A percentile compares a stretch with the other conserved stretches of the same genome.
phyloP scores from a whole-genome alignment of 2,113 vertebrate genomes.

The Chloebia gouldiae region DNA sequence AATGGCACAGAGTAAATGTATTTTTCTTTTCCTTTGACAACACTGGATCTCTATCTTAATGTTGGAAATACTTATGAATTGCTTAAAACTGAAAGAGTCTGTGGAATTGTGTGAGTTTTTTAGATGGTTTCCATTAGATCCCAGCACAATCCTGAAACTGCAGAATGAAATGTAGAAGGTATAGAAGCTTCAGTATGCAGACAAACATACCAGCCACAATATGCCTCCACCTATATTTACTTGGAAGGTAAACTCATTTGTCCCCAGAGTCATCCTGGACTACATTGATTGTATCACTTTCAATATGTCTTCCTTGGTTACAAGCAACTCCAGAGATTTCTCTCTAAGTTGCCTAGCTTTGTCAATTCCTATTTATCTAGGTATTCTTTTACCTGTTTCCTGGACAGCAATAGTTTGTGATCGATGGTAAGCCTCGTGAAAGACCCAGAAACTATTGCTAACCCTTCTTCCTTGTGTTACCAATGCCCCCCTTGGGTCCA shows the following conservation, averaged over 20 bases:
- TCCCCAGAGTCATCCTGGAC: slow-evolving; percentile 15
- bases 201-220: background rate
- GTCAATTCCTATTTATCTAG: slow-evolving; percentile 77
- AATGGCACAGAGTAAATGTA: background rate
- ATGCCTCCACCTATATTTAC: background rate
- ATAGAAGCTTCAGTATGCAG: background rate
- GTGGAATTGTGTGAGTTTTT: background rate
- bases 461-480: slow-evolving; percentile 10
- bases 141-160: background rate
- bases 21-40: background rate
- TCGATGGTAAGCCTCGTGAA: slow-evolving; percentile 45
- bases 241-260: slow-evolving; percentile 65
- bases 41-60: background rate
- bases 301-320: slow-evolving; percentile 75
- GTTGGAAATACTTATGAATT: background rate
- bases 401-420: slow-evolving; percentile 62
- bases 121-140: background rate
- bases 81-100: background rate
- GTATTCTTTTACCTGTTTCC: slow-evolving; percentile 71
- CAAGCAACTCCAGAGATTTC: slow-evolving; percentile 61
- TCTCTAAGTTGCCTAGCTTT: slow-evolving; percentile 69
- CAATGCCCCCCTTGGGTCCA: background rate
- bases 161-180: background rate
- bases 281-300: slow-evolving; percentile 70
- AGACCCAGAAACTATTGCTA: slow-evolving; percentile 38